Conservation (phyloP, 2,113 vertebrate species). For the Conger conger region DNA sequence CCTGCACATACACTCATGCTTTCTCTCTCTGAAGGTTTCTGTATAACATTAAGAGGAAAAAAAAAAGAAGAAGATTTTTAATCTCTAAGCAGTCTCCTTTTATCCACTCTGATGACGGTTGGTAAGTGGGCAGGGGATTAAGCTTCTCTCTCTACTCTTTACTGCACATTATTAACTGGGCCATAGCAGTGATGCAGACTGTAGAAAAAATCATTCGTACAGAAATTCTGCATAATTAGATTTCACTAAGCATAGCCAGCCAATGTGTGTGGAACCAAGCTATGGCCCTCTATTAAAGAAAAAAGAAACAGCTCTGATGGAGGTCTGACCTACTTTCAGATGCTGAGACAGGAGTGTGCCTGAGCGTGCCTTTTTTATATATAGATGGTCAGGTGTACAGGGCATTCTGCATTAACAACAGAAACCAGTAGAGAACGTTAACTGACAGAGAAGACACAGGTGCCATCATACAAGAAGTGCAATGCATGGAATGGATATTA, state of each 20-base stretch:
- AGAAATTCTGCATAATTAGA: conserved; percentile 34
- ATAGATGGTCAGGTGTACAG: background rate
- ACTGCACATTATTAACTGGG: background rate
- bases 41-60: background rate
- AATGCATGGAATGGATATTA: background rate
- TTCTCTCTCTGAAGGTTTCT: background rate
- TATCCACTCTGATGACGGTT: background rate
- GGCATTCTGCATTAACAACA: conserved; percentile 2
- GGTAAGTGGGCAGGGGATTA: conserved; percentile 13
- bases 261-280: background rate
- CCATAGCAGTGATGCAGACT: background rate
- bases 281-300: conserved; percentile 28
- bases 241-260: conserved; percentile 16
- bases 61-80: background rate
- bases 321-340: conserved; percentile 45
- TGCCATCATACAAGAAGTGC: background rate
- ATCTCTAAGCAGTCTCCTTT: background rate
- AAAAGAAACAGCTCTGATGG: conserved; percentile 18
- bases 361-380: background rate
- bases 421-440: background rate
- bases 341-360: conserved; percentile 13
- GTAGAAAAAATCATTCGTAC: conserved; percentile 13
- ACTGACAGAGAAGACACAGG: background rate
- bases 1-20: background rate
- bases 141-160: background rate